Conservation (phyloP, 2,888 invertebrate species). For the Hypercompe scribonia region DNA sequence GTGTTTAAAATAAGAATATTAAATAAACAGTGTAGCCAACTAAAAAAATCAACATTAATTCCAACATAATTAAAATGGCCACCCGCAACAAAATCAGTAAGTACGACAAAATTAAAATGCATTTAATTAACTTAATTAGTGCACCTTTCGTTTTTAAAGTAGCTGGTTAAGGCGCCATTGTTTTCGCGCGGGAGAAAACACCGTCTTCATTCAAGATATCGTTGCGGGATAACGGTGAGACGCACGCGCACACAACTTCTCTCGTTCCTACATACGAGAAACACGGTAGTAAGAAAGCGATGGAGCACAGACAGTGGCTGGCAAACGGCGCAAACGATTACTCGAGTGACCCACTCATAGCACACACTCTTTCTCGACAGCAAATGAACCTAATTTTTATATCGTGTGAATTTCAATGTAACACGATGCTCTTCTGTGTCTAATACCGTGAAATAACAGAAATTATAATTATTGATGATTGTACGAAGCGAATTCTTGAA, state of each 20-base stretch:
- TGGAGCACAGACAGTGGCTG: constrained; percentile 69
- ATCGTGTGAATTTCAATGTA: constrained; percentile 80
- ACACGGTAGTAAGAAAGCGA: constrained; percentile 57
- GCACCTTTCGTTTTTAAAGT: constrained; percentile 80
- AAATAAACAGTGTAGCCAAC: constrained; percentile 33
- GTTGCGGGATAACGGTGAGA: constrained; percentile 84
- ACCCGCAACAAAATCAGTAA: constrained; percentile 51
- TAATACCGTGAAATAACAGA: constrained; percentile 75
- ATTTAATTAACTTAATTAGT: constrained; percentile 71
- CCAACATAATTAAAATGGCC: constrained; percentile 46
- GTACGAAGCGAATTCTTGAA: constrained; percentile 49
- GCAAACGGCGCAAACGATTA: constrained; percentile 82
- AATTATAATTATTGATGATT: constrained; percentile 66
- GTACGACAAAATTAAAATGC: constrained; percentile 58
- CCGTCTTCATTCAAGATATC: constrained; percentile 87
- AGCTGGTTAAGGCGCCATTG: constrained; percentile 78
- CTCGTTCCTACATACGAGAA: constrained; percentile 51
- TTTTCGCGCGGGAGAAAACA: constrained; percentile 86
- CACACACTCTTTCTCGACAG: constrained; percentile 87
- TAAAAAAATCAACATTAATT: constrained; percentile 32
- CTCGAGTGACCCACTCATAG: constrained; percentile 86
- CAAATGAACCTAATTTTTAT: constrained; percentile 86
- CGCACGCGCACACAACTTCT: constrained; percentile 69
- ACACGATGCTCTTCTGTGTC: constrained; percentile 61
- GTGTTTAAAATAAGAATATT: constrained; percentile 25